Evolutionary conservation across 2,797 vertebrate genomes (phyloP), one percentile per base, ranked within the genome.

Genomic region (Onychomys leucogaster): DNA sequence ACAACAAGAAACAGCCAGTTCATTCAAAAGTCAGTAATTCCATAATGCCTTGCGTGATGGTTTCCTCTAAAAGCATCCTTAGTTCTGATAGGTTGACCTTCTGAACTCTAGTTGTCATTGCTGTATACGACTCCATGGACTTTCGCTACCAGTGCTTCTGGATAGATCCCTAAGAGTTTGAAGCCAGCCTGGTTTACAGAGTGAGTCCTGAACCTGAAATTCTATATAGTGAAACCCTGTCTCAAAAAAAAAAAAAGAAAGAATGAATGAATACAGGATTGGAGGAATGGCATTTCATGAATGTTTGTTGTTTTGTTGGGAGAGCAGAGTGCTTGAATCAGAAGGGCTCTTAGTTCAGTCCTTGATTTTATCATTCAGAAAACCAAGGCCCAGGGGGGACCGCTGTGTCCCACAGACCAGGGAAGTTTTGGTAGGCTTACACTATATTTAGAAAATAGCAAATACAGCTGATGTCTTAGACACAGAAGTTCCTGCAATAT

Each of bases 371-470:
- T 61, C 55, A 59, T 34, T 76, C 37, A 46, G 41, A 94, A 96
- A 84, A n/a, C 16, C 29, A 71, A 76, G 27, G 25, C 49, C n/a
- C 21, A 43, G n/a, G 25, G 27, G 67, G 5, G 25, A 32, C 71
- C 67, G 43, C 55, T 85, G 84, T 25, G 5, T 61, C 23, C 17
- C 63, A 11, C 4, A 88, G 85, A 81, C 32, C 6, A 14, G 11
- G 34, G 19, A 63, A 59, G 4, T 94, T 94, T n/a, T 16, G 23
- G 7, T 27, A 67, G 29, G 37, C 37, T 77, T 4, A 3, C 14
- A 29, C 69, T 83, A 89, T 73, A 65, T 80, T 83, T 83, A 83
- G 80, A 94, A 57, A 96, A 82, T 41, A 59, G 57, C 25, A 32
- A 75, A 46, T 34, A 41, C 4, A 75, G 80, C 84, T 75, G 67